These are phyloP conservation scores for Julus scanicus DNA, from an alignment of 2,888 invertebrate genomes.

Conservation along the genomic window DNA sequence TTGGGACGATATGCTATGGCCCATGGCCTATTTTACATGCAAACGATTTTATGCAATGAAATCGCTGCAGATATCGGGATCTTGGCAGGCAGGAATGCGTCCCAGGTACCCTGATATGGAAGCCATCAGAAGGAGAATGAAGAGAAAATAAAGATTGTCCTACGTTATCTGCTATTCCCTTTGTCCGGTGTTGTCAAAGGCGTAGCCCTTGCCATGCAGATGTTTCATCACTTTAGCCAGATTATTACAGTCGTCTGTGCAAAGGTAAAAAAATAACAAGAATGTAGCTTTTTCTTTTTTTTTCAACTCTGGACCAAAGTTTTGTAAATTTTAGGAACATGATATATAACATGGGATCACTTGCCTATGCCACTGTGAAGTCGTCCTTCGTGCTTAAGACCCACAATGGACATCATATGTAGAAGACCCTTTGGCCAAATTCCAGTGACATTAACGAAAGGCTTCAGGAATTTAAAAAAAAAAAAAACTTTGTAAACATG, in stretches of 20 bases:
- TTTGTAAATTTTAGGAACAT: slow-evolving; percentile 7
- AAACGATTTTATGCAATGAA: not conserved
- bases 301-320: not conserved
- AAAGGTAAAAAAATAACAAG: not conserved
- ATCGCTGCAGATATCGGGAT: not conserved
- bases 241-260: slow-evolving; percentile 67
- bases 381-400: slow-evolving; percentile 66
- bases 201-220: slow-evolving; percentile 62
- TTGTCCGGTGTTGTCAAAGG: slow-evolving; percentile 58
- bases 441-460: slow-evolving; percentile 64
- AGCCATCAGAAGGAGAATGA: not conserved
- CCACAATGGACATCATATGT: slow-evolving; percentile 65
- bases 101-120: not conserved
- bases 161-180: slow-evolving; percentile 12
- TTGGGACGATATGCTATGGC: too few species aligned
- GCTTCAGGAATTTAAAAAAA: slow-evolving; percentile 56
- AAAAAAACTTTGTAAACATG: not conserved
- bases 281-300: not conserved
- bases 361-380: slow-evolving; percentile 69
- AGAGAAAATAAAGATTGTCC: slow-evolving; percentile 10
- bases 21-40: too few species aligned
- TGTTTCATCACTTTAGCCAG: slow-evolving; percentile 65
- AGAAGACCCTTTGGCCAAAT: slow-evolving; percentile 66
- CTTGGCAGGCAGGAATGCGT: not conserved
- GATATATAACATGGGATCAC: slow-evolving; percentile 57